Base-by-base conservation (phyloP, 1,140 invertebrate species). In the Megathymus violae region DNA sequence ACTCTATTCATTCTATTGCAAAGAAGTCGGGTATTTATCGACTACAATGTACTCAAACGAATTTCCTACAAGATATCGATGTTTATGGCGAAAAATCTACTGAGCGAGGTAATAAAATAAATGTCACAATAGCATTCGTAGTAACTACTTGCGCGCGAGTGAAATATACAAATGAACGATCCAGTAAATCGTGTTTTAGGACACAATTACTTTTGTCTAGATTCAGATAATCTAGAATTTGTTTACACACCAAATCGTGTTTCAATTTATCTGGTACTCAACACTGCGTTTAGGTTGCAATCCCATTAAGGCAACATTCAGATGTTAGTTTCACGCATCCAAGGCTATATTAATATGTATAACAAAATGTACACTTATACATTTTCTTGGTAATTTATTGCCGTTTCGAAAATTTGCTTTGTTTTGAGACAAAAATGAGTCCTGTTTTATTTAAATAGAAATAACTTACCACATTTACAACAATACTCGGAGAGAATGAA, bases 171-270 rank as follows among this genome's bases (percentile, higher is more conserved):
- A 56, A 44, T 27, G 25, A 56, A 44, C 40, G 36, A 54, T 54
- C 19, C 15, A 56, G 40, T 67, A 67, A 67, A 67, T 67, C 64
- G 64, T 67, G 59, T 67, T 61, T 47, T 56, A 36, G 61, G 52
- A 67, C 60, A 62, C 64, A 62, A 67, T 67, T 67, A 61, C 64
- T 67, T 51, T 62, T 62, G 64, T 67, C 58, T 56, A 67, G 64
- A 67, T 62, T 4, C 59, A 62, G 64, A 67, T 67, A 67, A 67
- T 67, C 64, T 67, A 62, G 59, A 67, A 62, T 67, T 67, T 62
- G 65, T 67, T 67, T 67, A 67, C 59, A 62, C 48, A 56, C 59
- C 59, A 25, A 62, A 62, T 62, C 59, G 64, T 54, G 51, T 9
- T 54, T 15, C 19, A 54, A 43, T 27, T 54, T 36, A 36, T 36